These are phyloP conservation scores for Athalia cordata DNA, from an alignment of 2,888 invertebrate species.

Conservation along the genomic window DNA sequence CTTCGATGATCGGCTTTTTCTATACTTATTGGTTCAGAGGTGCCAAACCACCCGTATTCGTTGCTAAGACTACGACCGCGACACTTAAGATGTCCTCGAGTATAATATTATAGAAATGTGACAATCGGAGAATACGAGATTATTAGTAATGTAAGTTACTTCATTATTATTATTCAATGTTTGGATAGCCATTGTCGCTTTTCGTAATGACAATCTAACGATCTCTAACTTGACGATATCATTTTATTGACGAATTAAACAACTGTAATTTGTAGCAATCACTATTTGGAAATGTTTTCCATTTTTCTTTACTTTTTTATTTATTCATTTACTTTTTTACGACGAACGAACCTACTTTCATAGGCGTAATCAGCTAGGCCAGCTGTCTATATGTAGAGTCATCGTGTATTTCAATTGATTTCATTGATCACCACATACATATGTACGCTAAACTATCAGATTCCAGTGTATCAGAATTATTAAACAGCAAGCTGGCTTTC, in stretches of 20 bases:
- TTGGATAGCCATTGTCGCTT: too few species aligned
- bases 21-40: conserved; percentile 20
- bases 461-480: too few species aligned
- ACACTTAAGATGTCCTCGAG: conserved; percentile 1
- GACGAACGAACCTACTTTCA: neutral
- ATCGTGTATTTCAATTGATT: conserved; percentile 11
- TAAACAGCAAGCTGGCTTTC: too few species aligned
- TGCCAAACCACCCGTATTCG: conserved; percentile 34
- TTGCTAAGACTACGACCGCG: conserved; percentile 34
- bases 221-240: too few species aligned
- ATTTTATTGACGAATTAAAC: too few species aligned
- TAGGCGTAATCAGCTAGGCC: neutral
- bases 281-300: too few species aligned
- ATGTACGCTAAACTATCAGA: neutral
- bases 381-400: neutral
- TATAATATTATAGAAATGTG: neutral
- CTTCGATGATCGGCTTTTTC: neutral
- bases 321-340: neutral
- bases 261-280: too few species aligned
- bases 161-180: neutral
- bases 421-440: conserved; percentile 29
- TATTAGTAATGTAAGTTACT: conserved; percentile 18
- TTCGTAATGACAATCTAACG: too few species aligned
- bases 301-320: too few species aligned
- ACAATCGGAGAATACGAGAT: neutral